phyloP scores from a whole-genome alignment of 2,888 invertebrate genomes.

The Drosophila longiperda region DNA sequence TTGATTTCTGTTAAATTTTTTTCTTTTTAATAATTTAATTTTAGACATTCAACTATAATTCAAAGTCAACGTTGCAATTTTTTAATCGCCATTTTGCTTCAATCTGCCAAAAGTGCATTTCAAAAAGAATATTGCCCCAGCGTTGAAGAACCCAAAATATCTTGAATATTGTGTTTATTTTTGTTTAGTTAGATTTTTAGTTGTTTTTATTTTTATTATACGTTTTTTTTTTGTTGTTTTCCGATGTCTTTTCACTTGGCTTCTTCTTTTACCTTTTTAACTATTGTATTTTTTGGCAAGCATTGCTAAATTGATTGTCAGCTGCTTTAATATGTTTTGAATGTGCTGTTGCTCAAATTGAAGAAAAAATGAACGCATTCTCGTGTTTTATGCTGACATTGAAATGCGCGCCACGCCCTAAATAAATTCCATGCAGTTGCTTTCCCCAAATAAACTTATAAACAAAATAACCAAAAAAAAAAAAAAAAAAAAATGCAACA shows the following conservation, averaged over 20 bases:
- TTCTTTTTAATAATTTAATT: constrained; percentile 77
- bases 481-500: neutral
- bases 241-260: neutral
- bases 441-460: constrained; percentile 10
- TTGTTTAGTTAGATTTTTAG: neutral
- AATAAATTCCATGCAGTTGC: constrained; percentile 46
- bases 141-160: constrained; percentile 12
- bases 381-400: constrained; percentile 40
- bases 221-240: neutral
- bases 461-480: neutral
- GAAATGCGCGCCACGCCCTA: constrained; percentile 37
- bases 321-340: constrained; percentile 43
- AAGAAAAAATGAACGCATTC: constrained; percentile 28
- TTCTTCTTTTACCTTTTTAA: constrained; percentile 17
- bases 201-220: neutral
- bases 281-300: constrained; percentile 50
- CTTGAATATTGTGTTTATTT: constrained; percentile 3
- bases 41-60: constrained; percentile 79
- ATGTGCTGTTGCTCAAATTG: constrained; percentile 43
- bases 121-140: constrained; percentile 35
- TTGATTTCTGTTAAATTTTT: constrained; percentile 38
- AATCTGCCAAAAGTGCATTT: constrained; percentile 62
- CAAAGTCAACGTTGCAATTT: constrained; percentile 81
- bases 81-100: constrained; percentile 68
- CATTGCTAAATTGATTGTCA: constrained; percentile 62